phyloP scores from a whole-genome alignment of 2,888 invertebrate genomes.

The Nomada flava region DNA sequence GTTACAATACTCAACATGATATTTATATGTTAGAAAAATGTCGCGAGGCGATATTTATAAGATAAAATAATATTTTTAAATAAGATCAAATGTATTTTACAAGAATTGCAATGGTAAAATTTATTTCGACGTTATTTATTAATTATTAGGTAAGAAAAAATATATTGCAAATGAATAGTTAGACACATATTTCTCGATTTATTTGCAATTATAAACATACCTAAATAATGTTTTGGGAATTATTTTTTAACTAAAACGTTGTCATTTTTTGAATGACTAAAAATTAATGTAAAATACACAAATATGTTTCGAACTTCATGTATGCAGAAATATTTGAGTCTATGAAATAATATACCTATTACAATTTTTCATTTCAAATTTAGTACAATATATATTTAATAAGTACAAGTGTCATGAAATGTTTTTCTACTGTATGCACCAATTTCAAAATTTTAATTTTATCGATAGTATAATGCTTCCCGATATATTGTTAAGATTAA shows the following conservation, averaged over 20 bases:
- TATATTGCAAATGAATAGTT: constrained; percentile 18
- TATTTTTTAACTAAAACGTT: constrained; percentile 21
- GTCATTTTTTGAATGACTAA: constrained; percentile 12
- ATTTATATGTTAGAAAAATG: constrained; percentile 53
- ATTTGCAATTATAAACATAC: constrained; percentile 11
- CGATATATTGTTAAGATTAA: constrained; percentile 7
- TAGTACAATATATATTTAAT: constrained; percentile 37
- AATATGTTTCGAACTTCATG: constrained; percentile 21
- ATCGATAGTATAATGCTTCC: constrained; percentile 29
- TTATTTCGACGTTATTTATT: constrained; percentile 50
- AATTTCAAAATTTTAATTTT: constrained; percentile 24
- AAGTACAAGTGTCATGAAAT: constrained; percentile 36
- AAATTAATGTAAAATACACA: not conserved
- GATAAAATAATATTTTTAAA: constrained; percentile 44
- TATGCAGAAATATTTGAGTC: constrained; percentile 46
- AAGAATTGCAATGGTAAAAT: constrained; percentile 23
- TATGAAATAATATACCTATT: constrained; percentile 50
- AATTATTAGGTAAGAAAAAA: constrained; percentile 20
- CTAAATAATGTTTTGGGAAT: constrained; percentile 16
- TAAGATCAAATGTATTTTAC: constrained; percentile 32
- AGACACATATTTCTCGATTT: constrained; percentile 17
- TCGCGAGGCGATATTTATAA: constrained; percentile 50
- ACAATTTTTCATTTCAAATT: constrained; percentile 47
- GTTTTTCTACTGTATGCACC: constrained; percentile 21
- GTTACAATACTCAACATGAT: constrained; percentile 73